Conservation (phyloP, 2,113 vertebrate species). For the Tachysurus fulvidraco region DNA sequence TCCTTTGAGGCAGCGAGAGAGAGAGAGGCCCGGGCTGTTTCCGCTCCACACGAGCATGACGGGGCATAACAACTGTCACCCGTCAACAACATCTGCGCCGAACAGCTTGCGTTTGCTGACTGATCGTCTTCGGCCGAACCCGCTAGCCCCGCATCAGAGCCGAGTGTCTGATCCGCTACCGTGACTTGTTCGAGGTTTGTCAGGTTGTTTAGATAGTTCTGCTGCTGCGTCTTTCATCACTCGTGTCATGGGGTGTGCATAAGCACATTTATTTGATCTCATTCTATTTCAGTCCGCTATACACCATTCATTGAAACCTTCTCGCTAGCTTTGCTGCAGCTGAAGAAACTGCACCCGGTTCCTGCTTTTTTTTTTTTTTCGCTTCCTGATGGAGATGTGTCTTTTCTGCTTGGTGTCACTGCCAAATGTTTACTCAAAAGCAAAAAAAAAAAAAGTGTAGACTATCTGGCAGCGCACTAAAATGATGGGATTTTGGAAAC, state of each 20-base stretch:
- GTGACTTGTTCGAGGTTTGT: constrained; percentile 20
- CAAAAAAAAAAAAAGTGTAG: not conserved
- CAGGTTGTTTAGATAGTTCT: constrained; percentile 6
- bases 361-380: not conserved
- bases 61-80: constrained; percentile 53
- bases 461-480: constrained; percentile 16
- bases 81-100: constrained; percentile 52
- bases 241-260: not conserved
- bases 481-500: constrained; percentile 30
- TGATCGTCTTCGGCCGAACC: constrained; percentile 48
- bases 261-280: not conserved
- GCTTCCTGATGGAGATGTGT: not conserved
- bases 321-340: not conserved
- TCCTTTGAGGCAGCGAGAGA: constrained; percentile 10
- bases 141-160: constrained; percentile 19
- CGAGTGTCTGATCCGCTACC: constrained; percentile 40
- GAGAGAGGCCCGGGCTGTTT: constrained; percentile 27
- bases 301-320: not conserved
- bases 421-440: constrained; percentile 6
- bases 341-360: not conserved
- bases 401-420: not conserved
- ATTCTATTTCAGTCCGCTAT: not conserved
- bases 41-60: constrained; percentile 43
- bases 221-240: not conserved
- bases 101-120: constrained; percentile 50